phyloP scores from a whole-genome alignment of 1,140 invertebrate genomes.

The Heterodera schachtii region DNA sequence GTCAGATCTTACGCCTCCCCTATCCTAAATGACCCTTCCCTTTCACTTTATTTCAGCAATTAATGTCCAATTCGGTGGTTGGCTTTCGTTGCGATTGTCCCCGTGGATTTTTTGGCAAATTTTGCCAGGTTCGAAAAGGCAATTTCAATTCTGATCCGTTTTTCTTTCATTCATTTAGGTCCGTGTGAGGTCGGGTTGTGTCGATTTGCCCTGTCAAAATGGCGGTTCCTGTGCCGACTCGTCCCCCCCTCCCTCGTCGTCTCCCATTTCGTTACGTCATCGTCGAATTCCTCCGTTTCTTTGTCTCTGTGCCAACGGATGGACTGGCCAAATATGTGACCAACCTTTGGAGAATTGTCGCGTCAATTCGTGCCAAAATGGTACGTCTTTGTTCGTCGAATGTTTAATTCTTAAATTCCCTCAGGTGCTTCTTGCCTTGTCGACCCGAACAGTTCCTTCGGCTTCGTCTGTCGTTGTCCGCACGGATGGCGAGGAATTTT shows the following conservation, averaged over 20 bases:
- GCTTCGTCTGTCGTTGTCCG: slow-evolving; percentile 29
- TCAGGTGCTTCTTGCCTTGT: slow-evolving; percentile 37
- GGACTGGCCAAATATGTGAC: slow-evolving; percentile 33
- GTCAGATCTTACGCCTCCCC: slow-evolving; percentile 16
- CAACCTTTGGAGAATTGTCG: not conserved
- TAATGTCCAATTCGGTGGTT: slow-evolving; percentile 4
- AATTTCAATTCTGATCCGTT: not conserved
- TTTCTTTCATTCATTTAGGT: not conserved
- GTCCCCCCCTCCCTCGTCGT: not conserved
- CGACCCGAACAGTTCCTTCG: slow-evolving; percentile 18
- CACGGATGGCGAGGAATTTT: slow-evolving; percentile 24
- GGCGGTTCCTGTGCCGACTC: slow-evolving; percentile 33
- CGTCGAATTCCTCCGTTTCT: slow-evolving; percentile 1
- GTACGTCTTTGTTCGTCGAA: not conserved
- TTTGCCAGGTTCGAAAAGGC: slow-evolving; percentile 25
- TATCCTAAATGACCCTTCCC: not conserved
- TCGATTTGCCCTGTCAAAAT: slow-evolving; percentile 40
- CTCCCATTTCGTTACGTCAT: slow-evolving; percentile 7
- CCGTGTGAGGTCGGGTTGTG: slow-evolving; percentile 18
- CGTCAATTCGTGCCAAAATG: slow-evolving; percentile 32
- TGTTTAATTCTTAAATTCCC: slow-evolving; percentile 19
- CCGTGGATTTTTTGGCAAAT: slow-evolving; percentile 32
- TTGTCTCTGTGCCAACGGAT: slow-evolving; percentile 36
- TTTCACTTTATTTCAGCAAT: slow-evolving; percentile 17
- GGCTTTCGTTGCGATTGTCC: slow-evolving; percentile 41